A percentile compares a stretch with the other conserved stretches of the same genome.
These are phyloP conservation scores for Alces alces DNA, from an alignment of 2,113 vertebrate genomes.

Conservation along the genomic window DNA sequence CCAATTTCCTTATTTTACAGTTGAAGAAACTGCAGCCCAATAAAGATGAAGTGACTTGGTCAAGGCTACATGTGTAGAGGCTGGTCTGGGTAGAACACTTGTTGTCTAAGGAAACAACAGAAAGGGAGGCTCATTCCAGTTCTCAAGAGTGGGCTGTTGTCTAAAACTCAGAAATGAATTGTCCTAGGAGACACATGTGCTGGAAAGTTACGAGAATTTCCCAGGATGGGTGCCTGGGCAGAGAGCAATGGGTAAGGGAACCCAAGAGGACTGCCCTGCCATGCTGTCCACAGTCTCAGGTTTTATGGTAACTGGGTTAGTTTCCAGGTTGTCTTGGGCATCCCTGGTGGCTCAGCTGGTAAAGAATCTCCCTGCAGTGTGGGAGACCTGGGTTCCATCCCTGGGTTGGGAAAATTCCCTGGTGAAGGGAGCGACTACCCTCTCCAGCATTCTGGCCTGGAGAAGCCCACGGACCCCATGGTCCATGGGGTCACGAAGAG, in stretches of 20 bases:
- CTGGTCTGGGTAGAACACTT: not conserved
- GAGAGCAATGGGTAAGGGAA: not conserved
- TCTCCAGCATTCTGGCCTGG: not conserved
- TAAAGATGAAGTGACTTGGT: not conserved
- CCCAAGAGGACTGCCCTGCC: not conserved
- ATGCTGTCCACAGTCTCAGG: not conserved
- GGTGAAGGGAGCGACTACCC: not conserved
- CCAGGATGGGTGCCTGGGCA: not conserved
- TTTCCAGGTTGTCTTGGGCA: not conserved
- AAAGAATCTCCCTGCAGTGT: not conserved
- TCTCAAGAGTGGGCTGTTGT: not conserved
- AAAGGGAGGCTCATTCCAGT: not conserved
- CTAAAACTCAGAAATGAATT: not conserved
- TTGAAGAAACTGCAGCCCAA: not conserved
- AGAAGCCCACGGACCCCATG: not conserved
- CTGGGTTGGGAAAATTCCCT: not conserved
- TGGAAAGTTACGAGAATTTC: not conserved
- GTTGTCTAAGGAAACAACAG: not conserved
- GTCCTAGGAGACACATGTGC: not conserved
- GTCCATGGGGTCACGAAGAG: rapidly evolving
- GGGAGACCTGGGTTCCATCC: not conserved
- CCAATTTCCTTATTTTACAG: not conserved
- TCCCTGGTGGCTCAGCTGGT: not conserved
- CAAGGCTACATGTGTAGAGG: not conserved
- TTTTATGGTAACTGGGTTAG: not conserved